Conservation (phyloP, 2,888 invertebrate species). For the Hydroisotoma schaefferi region DNA sequence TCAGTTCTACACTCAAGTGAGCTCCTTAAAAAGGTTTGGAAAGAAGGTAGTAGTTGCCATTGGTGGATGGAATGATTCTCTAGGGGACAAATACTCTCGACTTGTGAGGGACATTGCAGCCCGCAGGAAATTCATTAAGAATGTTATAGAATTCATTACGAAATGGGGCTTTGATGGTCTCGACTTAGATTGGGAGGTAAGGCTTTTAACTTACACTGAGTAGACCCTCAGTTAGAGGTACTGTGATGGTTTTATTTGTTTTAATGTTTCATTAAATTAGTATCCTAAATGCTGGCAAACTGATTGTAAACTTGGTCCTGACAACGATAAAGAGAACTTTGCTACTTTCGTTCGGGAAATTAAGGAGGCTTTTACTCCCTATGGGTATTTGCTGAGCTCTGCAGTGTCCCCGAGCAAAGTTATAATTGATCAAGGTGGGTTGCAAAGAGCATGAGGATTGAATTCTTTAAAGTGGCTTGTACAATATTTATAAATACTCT, state of each 20-base stretch:
- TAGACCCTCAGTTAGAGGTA: too few species aligned
- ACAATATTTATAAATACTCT: neutral
- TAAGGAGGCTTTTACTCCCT: conserved; percentile 66
- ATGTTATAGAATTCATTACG: conserved; percentile 55
- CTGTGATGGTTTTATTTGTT: too few species aligned
- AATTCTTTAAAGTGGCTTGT: neutral
- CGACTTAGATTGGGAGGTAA: conserved; percentile 54
- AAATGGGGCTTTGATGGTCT: conserved; percentile 56
- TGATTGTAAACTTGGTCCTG: conserved; percentile 76
- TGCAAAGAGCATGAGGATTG: neutral
- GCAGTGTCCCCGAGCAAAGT: conserved; percentile 81
- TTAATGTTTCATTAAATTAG: conserved; percentile 48
- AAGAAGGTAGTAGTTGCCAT: conserved; percentile 79
- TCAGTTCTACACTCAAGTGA: conserved; percentile 82
- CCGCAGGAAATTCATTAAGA: conserved; percentile 68
- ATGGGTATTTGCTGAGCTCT: conserved; percentile 67
- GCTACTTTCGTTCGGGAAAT: conserved; percentile 71
- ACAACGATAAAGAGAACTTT: conserved; percentile 75
- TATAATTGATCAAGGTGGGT: conserved; percentile 68
- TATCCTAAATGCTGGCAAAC: conserved; percentile 56
- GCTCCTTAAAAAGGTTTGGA: conserved; percentile 65
- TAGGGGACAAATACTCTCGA: conserved; percentile 79
- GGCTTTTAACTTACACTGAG: too few species aligned
- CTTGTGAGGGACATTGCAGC: conserved; percentile 70
- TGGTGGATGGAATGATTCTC: conserved; percentile 94